Conservation (phyloP, 2,113 vertebrate genomes). For the Pteronura brasiliensis region DNA sequence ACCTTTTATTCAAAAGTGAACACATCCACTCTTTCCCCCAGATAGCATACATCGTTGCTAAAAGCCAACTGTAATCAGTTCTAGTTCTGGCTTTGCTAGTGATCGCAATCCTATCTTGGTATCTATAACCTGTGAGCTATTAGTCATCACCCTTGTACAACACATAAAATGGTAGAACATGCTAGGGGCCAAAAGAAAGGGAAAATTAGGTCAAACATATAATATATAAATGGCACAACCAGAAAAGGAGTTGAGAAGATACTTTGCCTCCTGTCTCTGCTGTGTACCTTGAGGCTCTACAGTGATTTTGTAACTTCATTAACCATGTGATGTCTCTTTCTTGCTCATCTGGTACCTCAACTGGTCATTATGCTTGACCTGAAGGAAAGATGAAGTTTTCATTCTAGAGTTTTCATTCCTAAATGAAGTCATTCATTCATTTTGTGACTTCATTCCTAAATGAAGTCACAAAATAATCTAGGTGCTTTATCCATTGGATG, state of each 20-base stretch:
- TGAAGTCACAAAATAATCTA: not conserved
- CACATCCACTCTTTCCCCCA: not conserved
- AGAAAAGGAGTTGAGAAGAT: not conserved
- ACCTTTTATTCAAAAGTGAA: not conserved
- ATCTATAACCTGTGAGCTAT: not conserved
- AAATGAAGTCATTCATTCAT: no score
- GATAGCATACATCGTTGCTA: not conserved
- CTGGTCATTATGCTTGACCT: not conserved
- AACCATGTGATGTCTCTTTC: not conserved
- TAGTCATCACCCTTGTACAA: not conserved
- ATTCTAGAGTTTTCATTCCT: not conserved
- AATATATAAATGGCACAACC: not conserved
- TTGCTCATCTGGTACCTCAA: rapidly evolving
- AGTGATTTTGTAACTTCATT: not conserved
- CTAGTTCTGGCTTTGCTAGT: not conserved
- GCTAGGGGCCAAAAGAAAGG: not conserved
- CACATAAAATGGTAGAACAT: not conserved
- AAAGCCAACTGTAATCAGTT: not conserved
- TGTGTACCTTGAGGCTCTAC: not conserved
- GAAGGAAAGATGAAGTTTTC: not conserved
- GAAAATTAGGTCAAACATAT: not conserved
- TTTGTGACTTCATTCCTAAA: not conserved
- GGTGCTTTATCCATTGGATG: not conserved
- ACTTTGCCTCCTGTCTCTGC: not conserved
- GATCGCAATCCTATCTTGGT: not conserved